Conservation (phyloP, 2,797 vertebrate species). For the Peromyscus eremicus region DNA sequence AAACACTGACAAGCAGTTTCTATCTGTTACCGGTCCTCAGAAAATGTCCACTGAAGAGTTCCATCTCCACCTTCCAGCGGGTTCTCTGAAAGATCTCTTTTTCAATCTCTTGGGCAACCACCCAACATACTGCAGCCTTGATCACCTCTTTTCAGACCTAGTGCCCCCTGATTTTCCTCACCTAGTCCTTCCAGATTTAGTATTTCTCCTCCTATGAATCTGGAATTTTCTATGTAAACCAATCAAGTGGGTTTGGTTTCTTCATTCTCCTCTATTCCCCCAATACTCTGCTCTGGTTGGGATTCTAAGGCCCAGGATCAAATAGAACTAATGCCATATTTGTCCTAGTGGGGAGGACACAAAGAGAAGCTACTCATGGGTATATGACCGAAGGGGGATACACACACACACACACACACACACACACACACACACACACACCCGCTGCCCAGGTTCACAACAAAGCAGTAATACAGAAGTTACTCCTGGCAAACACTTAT, state of each 20-base stretch:
- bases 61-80: background rate
- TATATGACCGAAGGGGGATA: too few species aligned
- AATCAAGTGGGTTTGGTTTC: background rate
- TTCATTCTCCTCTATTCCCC: background rate
- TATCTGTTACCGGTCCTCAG: background rate
- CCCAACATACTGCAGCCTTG: background rate
- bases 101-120: background rate
- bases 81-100: conserved; percentile 3
- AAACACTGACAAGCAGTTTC: conserved; percentile 3
- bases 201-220: background rate
- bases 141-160: background rate
- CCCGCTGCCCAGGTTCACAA: background rate
- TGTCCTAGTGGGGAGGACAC: background rate
- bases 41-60: conserved; percentile 11
- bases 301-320: background rate
- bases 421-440: too few species aligned
- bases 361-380: background rate
- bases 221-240: background rate
- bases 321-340: background rate
- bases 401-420: too few species aligned
- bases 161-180: background rate
- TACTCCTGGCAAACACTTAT: background rate
- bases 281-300: background rate
- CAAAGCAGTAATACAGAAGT: background rate
- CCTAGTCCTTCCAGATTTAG: background rate